Base-by-base conservation (phyloP, 2,113 vertebrate genomes). In the Vulpes vulpes region DNA sequence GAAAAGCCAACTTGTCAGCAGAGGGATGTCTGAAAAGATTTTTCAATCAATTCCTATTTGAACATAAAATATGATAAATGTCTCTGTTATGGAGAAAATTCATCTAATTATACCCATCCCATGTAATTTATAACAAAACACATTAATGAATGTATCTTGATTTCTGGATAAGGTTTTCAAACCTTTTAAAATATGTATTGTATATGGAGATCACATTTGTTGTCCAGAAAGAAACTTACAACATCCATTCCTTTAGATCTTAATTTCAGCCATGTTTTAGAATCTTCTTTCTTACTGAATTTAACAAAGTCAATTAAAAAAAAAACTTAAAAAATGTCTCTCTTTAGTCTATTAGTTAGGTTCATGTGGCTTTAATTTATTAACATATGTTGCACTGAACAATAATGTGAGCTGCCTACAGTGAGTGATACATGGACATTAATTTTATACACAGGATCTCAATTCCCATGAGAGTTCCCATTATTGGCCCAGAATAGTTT, bases 221-320 rank as follows among this genome's bases (percentile, higher is more conserved):
- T 81, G 30, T 80, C 12, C n/a, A 91, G 53, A 91, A 92, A 97
- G 51, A 91, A 84, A 92, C 32, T 11, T 89, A 78, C 32, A 53
- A 59, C 82, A 2, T 20, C 14, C 14, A 55, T 64, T 94, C 11
- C 19, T 51, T 85, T 71, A 51, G 1, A 8, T 76, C 6, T 15
- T 43, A 92, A 43, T 11, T 43, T 93, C 14, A 86, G 20, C n/a
- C 8, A 27, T 53, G 30, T 69, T 92, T 83, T 90, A 79, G 51
- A 89, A 64, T 80, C 8, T 80, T 7, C 57, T 49, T 92, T 95
- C 85, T n/a, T 73, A 91, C 25, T 92, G 11, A 2, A 71, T 67
- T 81, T 91, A 94, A 86, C 35, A 78, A 78, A 96, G 62, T 53
- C 64, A 53, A 67, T 43, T 23, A 25, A 43, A 87, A 95, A 95